phyloP scores from a whole-genome alignment of 2,113 vertebrate genomes.

The Diphyllodes magnificus region DNA sequence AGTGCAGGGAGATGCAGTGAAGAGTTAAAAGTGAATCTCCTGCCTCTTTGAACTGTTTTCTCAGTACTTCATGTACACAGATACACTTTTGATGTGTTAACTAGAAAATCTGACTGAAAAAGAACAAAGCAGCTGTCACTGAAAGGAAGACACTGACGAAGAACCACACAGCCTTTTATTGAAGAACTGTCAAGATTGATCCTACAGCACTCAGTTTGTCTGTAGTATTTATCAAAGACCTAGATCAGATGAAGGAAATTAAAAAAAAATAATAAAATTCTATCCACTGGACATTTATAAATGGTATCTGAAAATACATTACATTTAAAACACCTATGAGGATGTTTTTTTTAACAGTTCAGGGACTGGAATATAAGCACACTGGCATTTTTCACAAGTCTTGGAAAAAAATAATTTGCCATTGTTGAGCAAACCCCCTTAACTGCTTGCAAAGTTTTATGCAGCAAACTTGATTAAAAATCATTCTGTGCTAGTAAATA shows the following conservation, averaged over 20 bases:
- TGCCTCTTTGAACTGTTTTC: slow-evolving; percentile 83
- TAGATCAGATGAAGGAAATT: slow-evolving; percentile 81
- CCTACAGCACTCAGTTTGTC: slow-evolving; percentile 76
- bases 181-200: slow-evolving; percentile 85
- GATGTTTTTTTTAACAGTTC: slow-evolving; percentile 21
- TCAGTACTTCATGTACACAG: slow-evolving; percentile 78
- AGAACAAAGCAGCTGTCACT: slow-evolving; percentile 94
- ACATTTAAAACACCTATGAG: slow-evolving; percentile 64
- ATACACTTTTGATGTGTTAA: slow-evolving; percentile 92
- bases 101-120: slow-evolving; percentile 87
- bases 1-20: slow-evolving; percentile 70
- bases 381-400: background rate
- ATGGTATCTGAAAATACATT: slow-evolving; percentile 67
- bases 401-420: slow-evolving; percentile 17
- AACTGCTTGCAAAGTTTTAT: background rate
- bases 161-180: slow-evolving; percentile 87
- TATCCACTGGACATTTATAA: slow-evolving; percentile 73
- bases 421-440: background rate
- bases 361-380: background rate
- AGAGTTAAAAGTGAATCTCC: slow-evolving; percentile 81
- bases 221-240: slow-evolving; percentile 82
- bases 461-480: background rate
- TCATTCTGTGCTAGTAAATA: background rate
- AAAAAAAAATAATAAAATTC: slow-evolving; percentile 68
- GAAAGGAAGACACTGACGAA: slow-evolving; percentile 84